Conservation (phyloP, 2,888 invertebrate genomes). For the Cabera pusaria region DNA sequence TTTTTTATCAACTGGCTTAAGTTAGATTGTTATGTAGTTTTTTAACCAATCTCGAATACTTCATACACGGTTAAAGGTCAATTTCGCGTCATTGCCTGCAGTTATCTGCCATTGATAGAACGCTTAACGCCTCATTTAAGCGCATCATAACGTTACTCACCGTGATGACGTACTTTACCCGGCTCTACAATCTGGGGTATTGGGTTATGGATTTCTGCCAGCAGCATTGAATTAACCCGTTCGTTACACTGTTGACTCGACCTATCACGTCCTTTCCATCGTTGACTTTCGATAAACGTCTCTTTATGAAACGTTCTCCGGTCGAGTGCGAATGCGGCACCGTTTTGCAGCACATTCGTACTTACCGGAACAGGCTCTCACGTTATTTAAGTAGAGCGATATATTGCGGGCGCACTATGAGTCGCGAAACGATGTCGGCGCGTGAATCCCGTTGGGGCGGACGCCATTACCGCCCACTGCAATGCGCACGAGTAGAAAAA, state of each 20-base stretch:
- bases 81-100: constrained; percentile 55
- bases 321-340: constrained; percentile 38
- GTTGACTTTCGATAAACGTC: constrained; percentile 7
- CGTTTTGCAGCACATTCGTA: constrained; percentile 56
- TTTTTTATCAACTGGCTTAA: constrained; percentile 13
- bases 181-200: constrained; percentile 39
- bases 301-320: constrained; percentile 21
- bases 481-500: constrained; percentile 74
- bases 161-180: constrained; percentile 42
- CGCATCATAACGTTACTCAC: constrained; percentile 49
- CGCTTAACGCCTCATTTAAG: constrained; percentile 55
- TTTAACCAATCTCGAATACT: neutral
- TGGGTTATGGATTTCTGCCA: constrained; percentile 46
- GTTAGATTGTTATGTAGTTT: constrained; percentile 29
- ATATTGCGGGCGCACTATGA: constrained; percentile 78
- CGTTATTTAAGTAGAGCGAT: constrained; percentile 77
- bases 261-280: constrained; percentile 17
- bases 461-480: constrained; percentile 79
- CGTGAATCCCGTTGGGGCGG: constrained; percentile 78
- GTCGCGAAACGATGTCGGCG: constrained; percentile 77
- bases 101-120: constrained; percentile 56
- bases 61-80: constrained; percentile 32
- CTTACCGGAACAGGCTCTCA: constrained; percentile 75
- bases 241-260: constrained; percentile 29
- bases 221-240: constrained; percentile 38